Evolutionary conservation across 2,888 invertebrate genomes (phyloP).

Genomic region (Phoronis australis): DNA sequence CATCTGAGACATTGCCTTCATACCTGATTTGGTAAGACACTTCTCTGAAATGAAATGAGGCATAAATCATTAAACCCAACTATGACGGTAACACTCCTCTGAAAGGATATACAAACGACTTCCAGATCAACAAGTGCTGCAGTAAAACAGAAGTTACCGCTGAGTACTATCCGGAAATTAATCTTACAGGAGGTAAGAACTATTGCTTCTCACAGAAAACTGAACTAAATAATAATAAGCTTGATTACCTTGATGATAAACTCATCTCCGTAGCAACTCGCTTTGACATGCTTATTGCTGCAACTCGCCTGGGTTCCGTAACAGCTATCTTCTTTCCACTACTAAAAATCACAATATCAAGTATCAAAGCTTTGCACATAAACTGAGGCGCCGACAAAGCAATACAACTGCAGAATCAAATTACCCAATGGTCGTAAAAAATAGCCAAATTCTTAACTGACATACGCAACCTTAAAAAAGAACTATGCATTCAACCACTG

Average conservation of each 20-base stretch:
- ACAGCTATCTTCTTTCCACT: conserved; percentile 75
- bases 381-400: background rate
- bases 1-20: conserved; percentile 81
- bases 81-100: no score
- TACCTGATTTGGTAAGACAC: conserved; percentile 71
- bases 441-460: no score
- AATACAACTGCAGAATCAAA: background rate
- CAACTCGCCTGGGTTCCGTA: conserved; percentile 96
- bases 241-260: conserved; percentile 54
- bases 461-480: no score
- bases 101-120: no score
- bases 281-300: conserved; percentile 92
- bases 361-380: background rate
- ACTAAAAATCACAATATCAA: no score
- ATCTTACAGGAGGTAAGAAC: no score
- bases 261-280: conserved; percentile 88
- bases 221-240: conserved; percentile 3
- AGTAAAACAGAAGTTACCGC: no score
- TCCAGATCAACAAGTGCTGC: no score
- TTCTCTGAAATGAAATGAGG: conserved; percentile 29
- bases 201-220: background rate
- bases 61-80: no score
- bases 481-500: no score
- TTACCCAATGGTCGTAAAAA: background rate
- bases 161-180: no score